phyloP scores from a whole-genome alignment of 92 coral and sea anemone species.

The Actinostola sp. region DNA sequence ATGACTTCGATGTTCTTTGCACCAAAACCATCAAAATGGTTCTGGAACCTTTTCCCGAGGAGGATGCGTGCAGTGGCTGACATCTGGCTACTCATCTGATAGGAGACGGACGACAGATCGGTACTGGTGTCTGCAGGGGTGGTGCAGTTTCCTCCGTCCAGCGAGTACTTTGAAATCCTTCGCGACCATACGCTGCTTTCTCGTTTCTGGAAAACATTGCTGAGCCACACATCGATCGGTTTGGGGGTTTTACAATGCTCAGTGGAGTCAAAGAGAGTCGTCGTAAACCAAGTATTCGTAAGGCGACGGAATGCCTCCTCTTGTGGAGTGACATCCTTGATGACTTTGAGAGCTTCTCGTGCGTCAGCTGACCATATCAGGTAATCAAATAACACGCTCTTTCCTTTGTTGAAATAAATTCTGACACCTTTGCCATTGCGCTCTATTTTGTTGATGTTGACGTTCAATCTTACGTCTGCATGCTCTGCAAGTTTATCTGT shows the following conservation, averaged over 20 bases:
- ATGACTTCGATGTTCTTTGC: background rate
- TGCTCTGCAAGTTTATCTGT: slow-evolving; percentile 20
- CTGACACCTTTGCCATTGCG: background rate
- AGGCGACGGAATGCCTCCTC: background rate
- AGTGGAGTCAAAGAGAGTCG: slow-evolving; percentile 26
- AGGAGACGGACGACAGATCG: background rate
- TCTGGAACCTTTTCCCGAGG: background rate
- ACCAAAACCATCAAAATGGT: background rate
- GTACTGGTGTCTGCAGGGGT: too few species aligned
- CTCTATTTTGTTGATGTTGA: background rate
- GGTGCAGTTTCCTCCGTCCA: background rate
- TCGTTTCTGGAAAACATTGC: slow-evolving; percentile 22
- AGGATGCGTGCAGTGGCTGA: background rate
- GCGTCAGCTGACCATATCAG: slow-evolving; percentile 11
- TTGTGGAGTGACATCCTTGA: background rate
- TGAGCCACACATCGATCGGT: slow-evolving; percentile 46
- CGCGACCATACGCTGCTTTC: slow-evolving; percentile 48
- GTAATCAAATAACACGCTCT: slow-evolving; percentile 2
- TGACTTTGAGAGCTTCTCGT: slow-evolving; percentile 12
- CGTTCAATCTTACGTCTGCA: slow-evolving; percentile 23
- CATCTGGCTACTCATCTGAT: background rate
- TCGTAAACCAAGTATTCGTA: slow-evolving; percentile 6
- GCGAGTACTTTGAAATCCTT: slow-evolving; percentile 22
- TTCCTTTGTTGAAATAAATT: background rate
- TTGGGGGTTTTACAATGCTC: slow-evolving; percentile 25